These are phyloP conservation scores for Diadophis punctatus DNA, from an alignment of 2,113 vertebrate genomes.

Conservation along the genomic window DNA sequence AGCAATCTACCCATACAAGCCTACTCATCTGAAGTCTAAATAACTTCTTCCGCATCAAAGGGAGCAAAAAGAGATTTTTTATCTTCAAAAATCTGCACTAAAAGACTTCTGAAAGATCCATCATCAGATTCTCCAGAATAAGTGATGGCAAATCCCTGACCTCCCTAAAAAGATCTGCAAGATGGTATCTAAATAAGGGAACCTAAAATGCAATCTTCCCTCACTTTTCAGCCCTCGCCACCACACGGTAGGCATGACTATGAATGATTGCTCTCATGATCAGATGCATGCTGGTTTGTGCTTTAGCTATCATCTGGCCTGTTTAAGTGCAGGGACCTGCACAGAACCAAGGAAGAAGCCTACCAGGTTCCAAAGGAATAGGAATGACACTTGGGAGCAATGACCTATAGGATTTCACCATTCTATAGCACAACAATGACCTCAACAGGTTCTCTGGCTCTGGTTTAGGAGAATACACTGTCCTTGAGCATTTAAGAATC, in stretches of 20 bases:
- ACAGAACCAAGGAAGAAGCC: background rate
- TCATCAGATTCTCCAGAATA: background rate
- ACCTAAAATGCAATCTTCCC: background rate
- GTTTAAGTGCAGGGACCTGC: background rate
- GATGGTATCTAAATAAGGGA: background rate
- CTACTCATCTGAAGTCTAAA: background rate
- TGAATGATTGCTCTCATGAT: background rate
- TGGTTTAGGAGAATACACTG: background rate
- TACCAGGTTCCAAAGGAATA: background rate
- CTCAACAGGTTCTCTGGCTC: background rate
- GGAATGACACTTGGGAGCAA: background rate
- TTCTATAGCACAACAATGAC: background rate
- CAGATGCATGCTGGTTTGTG: background rate
- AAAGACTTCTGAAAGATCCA: background rate
- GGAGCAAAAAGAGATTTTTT: background rate
- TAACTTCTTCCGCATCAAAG: background rate
- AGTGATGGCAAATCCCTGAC: background rate
- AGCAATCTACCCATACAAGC: background rate
- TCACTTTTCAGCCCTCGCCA: background rate
- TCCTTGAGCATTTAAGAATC: background rate
- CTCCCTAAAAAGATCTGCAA: background rate
- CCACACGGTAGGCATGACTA: background rate
- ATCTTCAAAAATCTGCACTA: background rate
- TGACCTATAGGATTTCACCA: background rate
- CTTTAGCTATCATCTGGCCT: background rate